phyloP scores from a whole-genome alignment of 2,888 invertebrate species.

The Cremastinae sp. region DNA sequence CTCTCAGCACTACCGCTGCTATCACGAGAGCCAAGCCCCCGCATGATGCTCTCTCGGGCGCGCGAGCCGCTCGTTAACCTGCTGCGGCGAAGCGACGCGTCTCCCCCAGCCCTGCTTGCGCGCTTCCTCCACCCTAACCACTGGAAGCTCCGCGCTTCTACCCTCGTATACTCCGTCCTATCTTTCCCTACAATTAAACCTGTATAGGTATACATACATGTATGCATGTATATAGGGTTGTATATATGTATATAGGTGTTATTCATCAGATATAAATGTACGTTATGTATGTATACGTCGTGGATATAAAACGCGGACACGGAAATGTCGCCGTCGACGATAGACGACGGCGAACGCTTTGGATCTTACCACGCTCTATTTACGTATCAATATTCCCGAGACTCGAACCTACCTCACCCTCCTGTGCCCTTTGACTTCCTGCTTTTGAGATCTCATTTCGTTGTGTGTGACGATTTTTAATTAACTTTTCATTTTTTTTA shows the following conservation, averaged over 20 bases:
- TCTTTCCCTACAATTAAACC: background rate
- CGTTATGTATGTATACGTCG: background rate
- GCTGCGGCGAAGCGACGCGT: conserved; percentile 56
- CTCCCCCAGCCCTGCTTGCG: conserved; percentile 57
- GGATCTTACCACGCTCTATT: conserved; percentile 72
- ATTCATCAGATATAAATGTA: background rate
- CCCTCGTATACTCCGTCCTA: background rate
- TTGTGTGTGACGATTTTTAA: too few species aligned
- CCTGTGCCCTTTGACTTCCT: conserved; percentile 4
- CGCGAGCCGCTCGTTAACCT: conserved; percentile 80
- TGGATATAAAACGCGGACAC: background rate
- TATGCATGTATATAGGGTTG: conserved; percentile 18
- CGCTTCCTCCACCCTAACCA: conserved; percentile 71
- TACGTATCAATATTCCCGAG: conserved; percentile 78
- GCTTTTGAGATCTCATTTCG: conserved; percentile 7
- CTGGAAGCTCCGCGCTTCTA: conserved; percentile 59
- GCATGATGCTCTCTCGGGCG: conserved; percentile 56
- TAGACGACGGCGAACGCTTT: conserved; percentile 53
- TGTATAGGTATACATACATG: conserved; percentile 23
- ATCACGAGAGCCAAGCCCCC: conserved; percentile 29
- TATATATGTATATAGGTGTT: background rate
- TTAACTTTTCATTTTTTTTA: too few species aligned
- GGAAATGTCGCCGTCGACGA: conserved; percentile 29
- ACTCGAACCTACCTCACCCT: conserved; percentile 54
- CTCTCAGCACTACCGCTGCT: conserved; percentile 44